Evolutionary conservation across 1,140 invertebrate species (phyloP).

Genomic region (Aphaenogaster rudis): DNA sequence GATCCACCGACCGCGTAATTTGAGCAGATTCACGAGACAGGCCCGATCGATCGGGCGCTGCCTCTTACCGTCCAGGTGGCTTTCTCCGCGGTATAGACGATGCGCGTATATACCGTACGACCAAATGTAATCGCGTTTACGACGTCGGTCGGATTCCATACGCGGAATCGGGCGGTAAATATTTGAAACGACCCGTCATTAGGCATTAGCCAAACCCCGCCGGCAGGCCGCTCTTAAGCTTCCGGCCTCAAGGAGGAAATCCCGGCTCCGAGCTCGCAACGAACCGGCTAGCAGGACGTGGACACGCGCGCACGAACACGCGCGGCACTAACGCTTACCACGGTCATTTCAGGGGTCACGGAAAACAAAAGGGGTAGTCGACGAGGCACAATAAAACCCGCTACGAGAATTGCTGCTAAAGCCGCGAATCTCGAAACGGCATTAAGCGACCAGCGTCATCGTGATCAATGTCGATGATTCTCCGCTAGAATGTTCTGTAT

Average conservation of each 20-base stretch:
- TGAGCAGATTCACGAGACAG: conserved; percentile 72
- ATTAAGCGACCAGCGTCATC: conserved; percentile 43
- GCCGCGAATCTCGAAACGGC: conserved; percentile 20
- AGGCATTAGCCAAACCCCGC: conserved; percentile 75
- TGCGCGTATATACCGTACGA: conserved; percentile 58
- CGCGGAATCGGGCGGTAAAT: conserved; percentile 78
- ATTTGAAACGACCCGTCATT: conserved; percentile 79
- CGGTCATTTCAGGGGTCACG: conserved; percentile 60
- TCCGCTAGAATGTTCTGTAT: not conserved
- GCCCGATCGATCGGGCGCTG: conserved; percentile 65
- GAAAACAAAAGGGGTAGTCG: conserved; percentile 35
- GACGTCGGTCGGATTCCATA: conserved; percentile 60
- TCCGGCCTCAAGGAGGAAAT: conserved; percentile 75
- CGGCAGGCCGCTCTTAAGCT: conserved; percentile 71
- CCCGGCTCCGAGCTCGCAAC: conserved; percentile 62
- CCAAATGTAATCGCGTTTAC: conserved; percentile 76
- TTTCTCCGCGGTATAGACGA: conserved; percentile 51
- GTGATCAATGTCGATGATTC: conserved; percentile 25
- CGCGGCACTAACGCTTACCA: conserved; percentile 57
- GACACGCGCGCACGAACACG: conserved; percentile 59
- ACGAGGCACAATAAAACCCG: conserved; percentile 2
- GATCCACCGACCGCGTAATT: conserved; percentile 73
- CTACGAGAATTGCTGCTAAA: conserved; percentile 36
- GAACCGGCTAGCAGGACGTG: conserved; percentile 36
- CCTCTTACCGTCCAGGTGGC: conserved; percentile 60